A percentile compares a stretch with the other conserved stretches of the same genome.
Conservation (phyloP, 2,113 vertebrate species). For the Zonotrichia leucophrys region DNA sequence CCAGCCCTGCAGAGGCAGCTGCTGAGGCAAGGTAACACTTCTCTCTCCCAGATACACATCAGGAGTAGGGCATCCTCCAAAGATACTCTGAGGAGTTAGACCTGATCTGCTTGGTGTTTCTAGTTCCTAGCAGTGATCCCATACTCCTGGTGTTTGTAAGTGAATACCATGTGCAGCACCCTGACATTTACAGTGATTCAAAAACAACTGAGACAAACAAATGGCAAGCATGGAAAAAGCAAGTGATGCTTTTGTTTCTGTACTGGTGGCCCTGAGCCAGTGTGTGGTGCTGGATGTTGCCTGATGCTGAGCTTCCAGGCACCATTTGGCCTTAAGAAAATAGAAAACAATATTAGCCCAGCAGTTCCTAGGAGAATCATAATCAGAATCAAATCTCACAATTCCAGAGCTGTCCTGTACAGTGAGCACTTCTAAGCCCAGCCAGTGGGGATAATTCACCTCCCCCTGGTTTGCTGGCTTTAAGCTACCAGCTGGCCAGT, state of each 20-base stretch:
- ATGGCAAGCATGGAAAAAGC: background rate
- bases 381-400: background rate
- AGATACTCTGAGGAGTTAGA: background rate
- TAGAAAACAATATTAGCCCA: background rate
- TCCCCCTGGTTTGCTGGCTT: background rate
- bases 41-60: background rate
- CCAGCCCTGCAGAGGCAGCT: background rate
- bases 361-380: background rate
- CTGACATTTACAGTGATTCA: background rate
- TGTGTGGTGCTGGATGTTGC: background rate
- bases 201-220: background rate
- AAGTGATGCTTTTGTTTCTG: background rate
- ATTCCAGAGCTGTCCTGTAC: background rate
- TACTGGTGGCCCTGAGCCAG: background rate
- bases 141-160: background rate
- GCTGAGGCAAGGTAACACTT: background rate
- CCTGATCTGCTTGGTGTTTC: background rate
- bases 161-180: background rate
- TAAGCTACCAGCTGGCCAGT: conserved; percentile 32
- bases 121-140: background rate
- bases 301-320: background rate
- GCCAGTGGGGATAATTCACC: background rate
- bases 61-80: background rate
- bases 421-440: background rate
- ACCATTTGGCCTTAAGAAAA: background rate